A percentile compares a stretch with the other conserved stretches of the same genome.
phyloP scores from a whole-genome alignment of 2,113 vertebrate genomes.

The Aramus guarauna region DNA sequence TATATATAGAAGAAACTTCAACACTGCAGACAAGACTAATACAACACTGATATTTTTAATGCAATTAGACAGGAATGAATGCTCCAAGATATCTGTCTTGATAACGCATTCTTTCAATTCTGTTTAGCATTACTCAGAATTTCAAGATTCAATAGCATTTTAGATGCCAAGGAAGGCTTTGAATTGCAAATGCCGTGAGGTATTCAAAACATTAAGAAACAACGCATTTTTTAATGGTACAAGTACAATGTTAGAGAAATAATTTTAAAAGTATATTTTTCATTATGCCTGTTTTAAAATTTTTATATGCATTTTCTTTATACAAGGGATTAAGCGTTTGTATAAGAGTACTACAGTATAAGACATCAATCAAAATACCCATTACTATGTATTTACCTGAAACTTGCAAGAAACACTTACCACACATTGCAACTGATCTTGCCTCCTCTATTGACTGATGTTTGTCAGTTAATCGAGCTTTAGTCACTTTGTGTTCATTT shows the following conservation, averaged over 20 bases:
- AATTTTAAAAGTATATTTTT: not conserved
- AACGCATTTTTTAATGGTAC: not conserved
- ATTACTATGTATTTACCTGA: not conserved
- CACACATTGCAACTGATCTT: conserved; percentile 92
- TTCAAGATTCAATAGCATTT: not conserved
- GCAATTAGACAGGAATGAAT: not conserved
- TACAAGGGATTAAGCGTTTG: not conserved
- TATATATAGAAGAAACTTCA: not conserved
- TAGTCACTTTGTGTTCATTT: conserved; percentile 91
- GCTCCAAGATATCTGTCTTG: not conserved
- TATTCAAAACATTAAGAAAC: not conserved
- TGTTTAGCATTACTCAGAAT: not conserved
- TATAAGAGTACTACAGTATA: not conserved
- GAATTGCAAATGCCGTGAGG: not conserved
- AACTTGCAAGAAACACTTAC: conserved; percentile 73
- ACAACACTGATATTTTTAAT: not conserved
- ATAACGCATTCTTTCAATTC: not conserved
- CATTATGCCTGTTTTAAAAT: not conserved
- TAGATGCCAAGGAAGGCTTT: not conserved
- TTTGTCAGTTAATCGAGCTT: conserved; percentile 93
- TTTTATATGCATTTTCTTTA: not conserved
- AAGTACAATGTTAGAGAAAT: not conserved
- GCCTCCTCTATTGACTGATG: conserved; percentile 97
- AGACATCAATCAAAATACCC: not conserved
- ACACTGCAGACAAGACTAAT: not conserved